A percentile compares a stretch with the other conserved stretches of the same genome.
These are phyloP conservation scores for Amblyopsis rosae DNA, from an alignment of 2,113 vertebrate species.

Conservation along the genomic window DNA sequence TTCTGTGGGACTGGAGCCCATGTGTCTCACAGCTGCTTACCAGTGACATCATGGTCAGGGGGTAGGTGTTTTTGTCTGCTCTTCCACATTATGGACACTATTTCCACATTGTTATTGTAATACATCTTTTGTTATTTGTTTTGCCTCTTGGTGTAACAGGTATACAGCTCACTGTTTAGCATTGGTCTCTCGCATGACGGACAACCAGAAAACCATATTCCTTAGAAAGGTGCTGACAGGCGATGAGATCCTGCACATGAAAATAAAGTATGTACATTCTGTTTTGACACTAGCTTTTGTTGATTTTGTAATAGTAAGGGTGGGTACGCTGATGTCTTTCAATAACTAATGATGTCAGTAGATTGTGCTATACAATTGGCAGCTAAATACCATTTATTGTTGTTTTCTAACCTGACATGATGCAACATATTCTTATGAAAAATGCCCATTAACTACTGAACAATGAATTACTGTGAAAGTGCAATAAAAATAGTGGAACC, in stretches of 20 bases:
- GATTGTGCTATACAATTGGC: not conserved
- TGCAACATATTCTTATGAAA: too few relatives aligned
- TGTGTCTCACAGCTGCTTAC: slow-evolving; percentile 94
- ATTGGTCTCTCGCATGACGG: slow-evolving; percentile 91
- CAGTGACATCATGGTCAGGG: slow-evolving; percentile 91
- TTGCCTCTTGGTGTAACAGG: slow-evolving; percentile 69
- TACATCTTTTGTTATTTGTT: not conserved
- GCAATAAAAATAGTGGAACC: too few relatives aligned
- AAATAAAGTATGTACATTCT: slow-evolving; percentile 83
- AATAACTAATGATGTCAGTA: not conserved
- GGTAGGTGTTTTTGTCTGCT: slow-evolving; percentile 74
- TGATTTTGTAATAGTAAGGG: not conserved
- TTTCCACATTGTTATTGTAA: not conserved
- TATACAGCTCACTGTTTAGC: slow-evolving; percentile 94
- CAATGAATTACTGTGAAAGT: too few relatives aligned
- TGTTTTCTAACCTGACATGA: too few relatives aligned
- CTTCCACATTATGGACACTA: not conserved
- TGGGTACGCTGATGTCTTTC: not conserved
- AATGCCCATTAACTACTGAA: too few relatives aligned
- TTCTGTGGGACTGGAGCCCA: slow-evolving; percentile 97
- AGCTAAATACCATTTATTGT: not conserved
- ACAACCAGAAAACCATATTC: slow-evolving; percentile 92
- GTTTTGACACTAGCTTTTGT: not conserved
- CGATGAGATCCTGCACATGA: slow-evolving; percentile 91
- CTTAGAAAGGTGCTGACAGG: slow-evolving; percentile 87